phyloP scores from a whole-genome alignment of 2,797 vertebrate genomes.

The Megaceryle alcyon region DNA sequence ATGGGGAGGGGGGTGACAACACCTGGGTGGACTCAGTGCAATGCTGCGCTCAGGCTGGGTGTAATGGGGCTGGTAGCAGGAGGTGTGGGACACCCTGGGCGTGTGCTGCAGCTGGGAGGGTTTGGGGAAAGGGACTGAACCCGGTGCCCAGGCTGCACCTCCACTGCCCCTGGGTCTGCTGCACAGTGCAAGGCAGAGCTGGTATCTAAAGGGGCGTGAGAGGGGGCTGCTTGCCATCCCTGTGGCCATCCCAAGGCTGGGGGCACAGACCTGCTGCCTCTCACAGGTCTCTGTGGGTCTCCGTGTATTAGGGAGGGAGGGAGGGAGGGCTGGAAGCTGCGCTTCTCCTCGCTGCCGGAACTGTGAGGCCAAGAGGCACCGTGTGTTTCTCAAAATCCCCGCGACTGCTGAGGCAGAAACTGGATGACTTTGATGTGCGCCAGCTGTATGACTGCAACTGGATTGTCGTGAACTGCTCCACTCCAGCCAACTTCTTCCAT shows the following conservation, averaged over 20 bases:
- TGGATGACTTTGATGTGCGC: slow-evolving; percentile 85
- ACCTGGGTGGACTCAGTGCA: accelerated
- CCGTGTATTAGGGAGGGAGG: not conserved
- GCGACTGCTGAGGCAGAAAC: slow-evolving; percentile 71
- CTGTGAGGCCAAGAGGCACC: not conserved
- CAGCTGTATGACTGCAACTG: slow-evolving; percentile 95
- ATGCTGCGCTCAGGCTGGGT: accelerated
- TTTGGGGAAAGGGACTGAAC: not conserved
- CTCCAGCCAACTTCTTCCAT: slow-evolving; percentile 92
- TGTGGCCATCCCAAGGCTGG: not conserved
- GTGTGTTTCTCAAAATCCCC: not conserved
- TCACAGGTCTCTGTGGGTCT: not conserved
- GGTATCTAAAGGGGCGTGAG: accelerated
- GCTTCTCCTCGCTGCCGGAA: not conserved
- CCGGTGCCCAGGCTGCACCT: not conserved
- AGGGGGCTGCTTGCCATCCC: not conserved
- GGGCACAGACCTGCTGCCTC: not conserved
- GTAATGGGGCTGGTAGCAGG: accelerated
- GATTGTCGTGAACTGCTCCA: slow-evolving; percentile 94
- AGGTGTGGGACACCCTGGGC: not conserved
- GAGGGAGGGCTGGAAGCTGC: not conserved
- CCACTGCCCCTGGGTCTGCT: accelerated
- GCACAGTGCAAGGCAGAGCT: accelerated
- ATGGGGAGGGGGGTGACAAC: not conserved
- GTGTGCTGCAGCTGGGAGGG: accelerated